These are phyloP conservation scores for Asbolus verrucosus DNA, from an alignment of 1,140 invertebrate genomes.

Conservation along the genomic window DNA sequence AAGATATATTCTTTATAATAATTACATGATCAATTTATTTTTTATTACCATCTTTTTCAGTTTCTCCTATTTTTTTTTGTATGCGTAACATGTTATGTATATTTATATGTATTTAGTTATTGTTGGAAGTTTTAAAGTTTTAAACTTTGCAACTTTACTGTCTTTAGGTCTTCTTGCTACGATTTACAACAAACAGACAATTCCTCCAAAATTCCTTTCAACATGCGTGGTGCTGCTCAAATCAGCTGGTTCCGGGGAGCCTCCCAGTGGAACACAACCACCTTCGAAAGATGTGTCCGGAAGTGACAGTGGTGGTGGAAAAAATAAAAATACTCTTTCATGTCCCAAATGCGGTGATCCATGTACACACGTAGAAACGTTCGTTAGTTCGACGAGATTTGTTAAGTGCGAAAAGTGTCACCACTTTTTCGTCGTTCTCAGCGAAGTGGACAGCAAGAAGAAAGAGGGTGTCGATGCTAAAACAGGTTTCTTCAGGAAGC, in stretches of 20 bases:
- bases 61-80: not conserved
- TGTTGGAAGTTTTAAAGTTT: too few relatives aligned
- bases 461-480: constrained; percentile 82
- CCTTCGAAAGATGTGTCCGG: constrained; percentile 52
- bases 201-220: constrained; percentile 47
- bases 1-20: too few relatives aligned
- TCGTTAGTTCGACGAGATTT: constrained; percentile 95
- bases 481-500: constrained; percentile 77
- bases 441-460: constrained; percentile 90
- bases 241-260: constrained; percentile 58
- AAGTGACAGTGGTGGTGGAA: constrained; percentile 55
- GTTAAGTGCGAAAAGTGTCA: constrained; percentile 98
- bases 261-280: constrained; percentile 53
- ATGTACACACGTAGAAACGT: constrained; percentile 96
- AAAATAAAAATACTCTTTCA: constrained; percentile 76
- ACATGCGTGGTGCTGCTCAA: constrained; percentile 58
- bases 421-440: constrained; percentile 97
- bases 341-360: constrained; percentile 97
- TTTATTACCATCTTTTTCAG: too few relatives aligned
- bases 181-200: constrained; percentile 52
- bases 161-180: constrained; percentile 57
- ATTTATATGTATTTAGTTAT: too few relatives aligned
- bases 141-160: constrained; percentile 32
- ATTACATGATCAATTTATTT: too few relatives aligned
- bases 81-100: too few relatives aligned